phyloP scores from a whole-genome alignment of 2,113 vertebrate species.

The Picathartes gymnocephalus region DNA sequence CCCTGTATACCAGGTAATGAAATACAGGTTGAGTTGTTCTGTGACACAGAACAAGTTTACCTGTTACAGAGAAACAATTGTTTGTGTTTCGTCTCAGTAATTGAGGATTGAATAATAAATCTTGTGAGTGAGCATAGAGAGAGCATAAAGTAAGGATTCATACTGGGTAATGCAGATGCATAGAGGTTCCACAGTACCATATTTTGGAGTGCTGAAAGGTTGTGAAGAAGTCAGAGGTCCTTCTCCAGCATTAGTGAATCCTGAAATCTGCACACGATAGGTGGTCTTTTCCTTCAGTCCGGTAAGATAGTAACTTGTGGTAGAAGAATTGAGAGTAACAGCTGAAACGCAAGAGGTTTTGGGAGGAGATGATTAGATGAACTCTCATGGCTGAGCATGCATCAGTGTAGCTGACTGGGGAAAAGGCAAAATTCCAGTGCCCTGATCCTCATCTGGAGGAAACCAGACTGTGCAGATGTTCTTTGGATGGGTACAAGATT shows the following conservation, averaged over 20 bases:
- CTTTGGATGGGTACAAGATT: neutral
- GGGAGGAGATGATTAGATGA: neutral
- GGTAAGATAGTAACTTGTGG: constrained; percentile 40
- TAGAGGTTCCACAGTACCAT: neutral
- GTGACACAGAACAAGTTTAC: neutral
- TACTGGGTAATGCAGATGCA: neutral
- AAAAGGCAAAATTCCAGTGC: neutral
- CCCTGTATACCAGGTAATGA: neutral
- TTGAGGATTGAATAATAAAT: neutral
- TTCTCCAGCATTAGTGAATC: constrained; percentile 74
- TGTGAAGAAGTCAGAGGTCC: constrained; percentile 60
- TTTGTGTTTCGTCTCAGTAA: neutral
- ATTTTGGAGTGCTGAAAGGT: constrained; percentile 49
- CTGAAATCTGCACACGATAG: constrained; percentile 73
- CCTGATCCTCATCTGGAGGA: neutral
- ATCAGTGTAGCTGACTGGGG: neutral
- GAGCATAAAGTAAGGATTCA: neutral
- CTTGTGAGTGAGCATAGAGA: neutral
- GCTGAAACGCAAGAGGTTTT: constrained; percentile 57
- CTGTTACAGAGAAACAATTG: neutral
- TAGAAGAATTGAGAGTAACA: constrained; percentile 57
- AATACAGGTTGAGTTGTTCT: neutral
- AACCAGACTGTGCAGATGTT: neutral
- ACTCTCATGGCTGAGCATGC: neutral
- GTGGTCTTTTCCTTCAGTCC: constrained; percentile 57